These are phyloP conservation scores for Cephalopholis sonnerati DNA, from an alignment of 2,113 vertebrate species.

Conservation along the genomic window DNA sequence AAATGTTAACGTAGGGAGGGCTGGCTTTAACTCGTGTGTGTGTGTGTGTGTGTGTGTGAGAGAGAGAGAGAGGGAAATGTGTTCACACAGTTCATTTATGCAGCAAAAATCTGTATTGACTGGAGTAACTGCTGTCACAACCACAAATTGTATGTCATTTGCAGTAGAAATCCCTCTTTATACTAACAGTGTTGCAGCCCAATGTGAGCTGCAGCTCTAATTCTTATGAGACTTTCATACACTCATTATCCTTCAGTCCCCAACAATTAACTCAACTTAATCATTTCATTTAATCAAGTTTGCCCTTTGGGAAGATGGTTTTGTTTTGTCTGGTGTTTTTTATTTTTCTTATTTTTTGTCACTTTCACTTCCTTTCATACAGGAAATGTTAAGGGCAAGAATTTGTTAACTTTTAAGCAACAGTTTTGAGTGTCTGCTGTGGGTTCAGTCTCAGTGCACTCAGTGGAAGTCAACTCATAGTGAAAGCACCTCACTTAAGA, in stretches of 20 bases:
- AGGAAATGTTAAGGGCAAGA: not conserved
- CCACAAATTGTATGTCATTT: not conserved
- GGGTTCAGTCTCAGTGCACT: not conserved
- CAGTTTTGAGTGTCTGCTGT: not conserved
- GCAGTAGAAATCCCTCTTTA: not conserved
- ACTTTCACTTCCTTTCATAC: not conserved
- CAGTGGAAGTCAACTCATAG: not conserved
- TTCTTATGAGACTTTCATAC: not conserved
- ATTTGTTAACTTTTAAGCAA: not conserved
- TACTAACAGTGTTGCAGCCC: not conserved
- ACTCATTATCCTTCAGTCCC: constrained; percentile 2
- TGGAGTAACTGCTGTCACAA: not conserved
- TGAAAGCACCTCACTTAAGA: not conserved
- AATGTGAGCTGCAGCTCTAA: not conserved
- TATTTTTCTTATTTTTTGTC: not conserved
- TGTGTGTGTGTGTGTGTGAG: too few relatives aligned
- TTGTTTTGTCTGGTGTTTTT: not conserved
- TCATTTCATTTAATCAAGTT: not conserved
- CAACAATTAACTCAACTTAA: not conserved
- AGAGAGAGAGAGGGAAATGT: not conserved
- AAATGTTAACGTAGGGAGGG: not conserved
- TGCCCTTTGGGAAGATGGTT: not conserved
- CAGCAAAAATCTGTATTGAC: not conserved
- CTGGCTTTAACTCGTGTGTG: not conserved
- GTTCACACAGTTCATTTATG: not conserved